phyloP scores from a whole-genome alignment of 1,140 invertebrate species.

The Neodiprion fabricii region DNA sequence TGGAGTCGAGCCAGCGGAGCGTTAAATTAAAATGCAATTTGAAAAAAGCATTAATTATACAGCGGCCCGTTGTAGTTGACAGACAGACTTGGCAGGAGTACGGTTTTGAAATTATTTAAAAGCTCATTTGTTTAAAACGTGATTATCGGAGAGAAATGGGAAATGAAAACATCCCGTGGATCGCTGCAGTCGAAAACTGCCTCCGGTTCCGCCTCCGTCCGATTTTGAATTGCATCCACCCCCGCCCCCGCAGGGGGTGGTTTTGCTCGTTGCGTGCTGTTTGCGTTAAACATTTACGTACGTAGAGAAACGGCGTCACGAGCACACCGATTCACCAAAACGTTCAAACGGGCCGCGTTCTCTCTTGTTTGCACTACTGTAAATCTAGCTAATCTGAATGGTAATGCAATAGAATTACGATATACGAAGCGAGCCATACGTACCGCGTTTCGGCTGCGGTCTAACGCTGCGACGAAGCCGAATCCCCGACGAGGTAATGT shows the following conservation, averaged over 20 bases:
- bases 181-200: not conserved
- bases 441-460: constrained; percentile 20
- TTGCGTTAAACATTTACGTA: constrained; percentile 1
- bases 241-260: constrained; percentile 15
- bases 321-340: no score
- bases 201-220: no score
- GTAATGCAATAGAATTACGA: constrained; percentile 53
- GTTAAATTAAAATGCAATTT: no score
- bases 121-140: constrained; percentile 58
- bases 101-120: constrained; percentile 62
- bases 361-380: constrained; percentile 45
- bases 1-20: no score
- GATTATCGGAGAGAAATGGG: constrained; percentile 58
- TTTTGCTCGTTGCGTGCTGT: constrained; percentile 11
- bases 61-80: no score
- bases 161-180: constrained; percentile 51
- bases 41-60: constrained; percentile 58
- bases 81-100: not conserved
- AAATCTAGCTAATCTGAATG: constrained; percentile 59
- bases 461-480: not conserved
- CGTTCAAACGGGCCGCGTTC: no score
- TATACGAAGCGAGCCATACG: constrained; percentile 26
- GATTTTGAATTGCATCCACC: not conserved
- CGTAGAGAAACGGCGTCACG: no score
- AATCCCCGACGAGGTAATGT: no score